A percentile compares a stretch with the other conserved stretches of the same genome.
Evolutionary conservation across 2,888 invertebrate genomes (phyloP).

Genomic region (Yponomeuta plumbellus): DNA sequence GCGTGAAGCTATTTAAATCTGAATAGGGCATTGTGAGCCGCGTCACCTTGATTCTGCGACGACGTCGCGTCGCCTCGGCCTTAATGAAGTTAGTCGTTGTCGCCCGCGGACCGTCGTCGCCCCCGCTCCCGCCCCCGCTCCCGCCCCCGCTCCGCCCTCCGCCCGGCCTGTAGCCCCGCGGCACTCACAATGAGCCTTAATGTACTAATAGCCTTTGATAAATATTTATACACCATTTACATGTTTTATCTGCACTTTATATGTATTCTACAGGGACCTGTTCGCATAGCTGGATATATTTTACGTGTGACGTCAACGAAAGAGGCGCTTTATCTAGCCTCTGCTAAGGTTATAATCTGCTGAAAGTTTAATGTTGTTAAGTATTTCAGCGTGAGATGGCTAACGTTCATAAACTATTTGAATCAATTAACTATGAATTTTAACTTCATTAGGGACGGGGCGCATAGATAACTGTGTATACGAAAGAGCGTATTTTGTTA

Average conservation of each 20-base stretch:
- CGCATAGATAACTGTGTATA: not conserved
- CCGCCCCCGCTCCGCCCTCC: conserved; percentile 33
- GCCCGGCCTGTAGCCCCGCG: conserved; percentile 35
- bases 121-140: conserved; percentile 40
- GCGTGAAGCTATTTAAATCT: conserved; percentile 76
- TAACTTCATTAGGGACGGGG: not conserved
- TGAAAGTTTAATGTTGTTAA: not conserved
- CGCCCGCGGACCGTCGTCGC: conserved; percentile 46
- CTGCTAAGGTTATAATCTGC: not conserved
- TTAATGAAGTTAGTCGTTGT: conserved; percentile 67
- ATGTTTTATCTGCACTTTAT: not conserved
- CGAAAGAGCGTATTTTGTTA: conserved; percentile 1
- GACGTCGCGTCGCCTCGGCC: conserved; percentile 51
- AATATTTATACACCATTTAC: not conserved
- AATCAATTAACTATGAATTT: not conserved
- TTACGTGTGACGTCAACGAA: not conserved
- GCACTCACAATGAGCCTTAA: conserved; percentile 48
- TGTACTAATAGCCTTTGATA: conserved; percentile 41
- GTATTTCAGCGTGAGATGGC: not conserved
- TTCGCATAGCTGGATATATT: not conserved
- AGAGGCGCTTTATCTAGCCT: not conserved
- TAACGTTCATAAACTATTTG: not conserved
- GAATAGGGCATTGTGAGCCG: conserved; percentile 73
- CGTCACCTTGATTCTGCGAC: conserved; percentile 70
- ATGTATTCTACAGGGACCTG: not conserved